Evolutionary conservation across 2,797 vertebrate species (phyloP).

Genomic region (Darevskia mixta): DNA sequence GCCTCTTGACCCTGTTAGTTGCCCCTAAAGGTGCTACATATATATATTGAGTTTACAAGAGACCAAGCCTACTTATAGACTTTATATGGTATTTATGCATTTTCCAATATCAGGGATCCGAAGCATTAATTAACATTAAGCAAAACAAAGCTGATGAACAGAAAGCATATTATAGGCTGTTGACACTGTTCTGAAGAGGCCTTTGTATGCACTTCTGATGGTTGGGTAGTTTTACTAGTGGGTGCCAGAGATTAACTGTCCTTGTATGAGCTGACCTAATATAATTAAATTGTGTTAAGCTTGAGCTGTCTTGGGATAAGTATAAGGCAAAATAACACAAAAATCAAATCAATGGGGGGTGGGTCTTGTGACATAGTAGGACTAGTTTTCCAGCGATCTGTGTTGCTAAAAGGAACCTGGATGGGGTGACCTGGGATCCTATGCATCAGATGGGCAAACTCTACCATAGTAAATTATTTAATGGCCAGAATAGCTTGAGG

Average conservation of each 20-base stretch:
- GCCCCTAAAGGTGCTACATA: not conserved
- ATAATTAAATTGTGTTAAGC: conserved; percentile 70
- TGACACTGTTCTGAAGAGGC: conserved; percentile 44
- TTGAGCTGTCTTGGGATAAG: conserved; percentile 45
- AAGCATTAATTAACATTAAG: not conserved
- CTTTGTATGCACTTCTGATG: conserved; percentile 49
- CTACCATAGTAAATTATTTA: not conserved
- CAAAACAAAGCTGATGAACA: conserved; percentile 52
- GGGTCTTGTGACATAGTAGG: conserved; percentile 25
- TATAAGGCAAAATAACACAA: conserved; percentile 45
- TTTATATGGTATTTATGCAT: not conserved
- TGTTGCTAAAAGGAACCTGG: not conserved
- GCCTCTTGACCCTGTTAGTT: not conserved
- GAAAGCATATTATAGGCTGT: conserved; percentile 27
- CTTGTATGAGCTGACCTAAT: conserved; percentile 58
- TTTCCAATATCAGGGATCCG: not conserved
- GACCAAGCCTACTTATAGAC: not conserved
- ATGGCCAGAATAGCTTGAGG: not conserved
- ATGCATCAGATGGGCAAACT: not conserved
- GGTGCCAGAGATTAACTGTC: conserved; percentile 61
- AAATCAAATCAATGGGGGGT: not conserved
- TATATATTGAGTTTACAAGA: not conserved
- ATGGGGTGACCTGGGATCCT: not conserved
- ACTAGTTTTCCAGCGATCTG: conserved; percentile 24
- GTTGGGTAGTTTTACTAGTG: conserved; percentile 53